These are phyloP conservation scores for Brevipalpus yothersi DNA, from an alignment of 1,140 invertebrate genomes.

Conservation along the genomic window DNA sequence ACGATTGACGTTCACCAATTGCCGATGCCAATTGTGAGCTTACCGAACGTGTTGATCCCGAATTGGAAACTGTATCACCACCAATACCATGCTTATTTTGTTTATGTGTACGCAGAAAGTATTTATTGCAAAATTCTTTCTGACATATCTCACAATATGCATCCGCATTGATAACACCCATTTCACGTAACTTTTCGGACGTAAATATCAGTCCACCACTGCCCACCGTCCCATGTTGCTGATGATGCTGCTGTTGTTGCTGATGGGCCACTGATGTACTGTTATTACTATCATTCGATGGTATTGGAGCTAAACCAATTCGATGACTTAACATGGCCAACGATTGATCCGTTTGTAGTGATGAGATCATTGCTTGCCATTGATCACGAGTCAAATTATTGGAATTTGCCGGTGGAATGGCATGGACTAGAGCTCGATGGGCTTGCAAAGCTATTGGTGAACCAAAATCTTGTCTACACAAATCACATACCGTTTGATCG, in stretches of 20 bases:
- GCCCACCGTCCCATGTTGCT: conserved; percentile 1
- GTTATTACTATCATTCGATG: background rate
- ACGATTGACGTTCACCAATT: background rate
- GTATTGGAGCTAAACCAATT: background rate
- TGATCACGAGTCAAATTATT: conserved; percentile 1
- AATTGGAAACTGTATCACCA: conserved; percentile 1
- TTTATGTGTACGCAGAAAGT: conserved; percentile 30
- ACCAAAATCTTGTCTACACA: conserved; percentile 95
- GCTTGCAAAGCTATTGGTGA: conserved; percentile 78
- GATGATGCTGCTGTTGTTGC: background rate
- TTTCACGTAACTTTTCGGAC: conserved; percentile 38
- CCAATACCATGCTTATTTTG: conserved; percentile 30
- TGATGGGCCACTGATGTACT: background rate
- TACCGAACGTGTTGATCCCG: background rate
- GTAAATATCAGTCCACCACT: conserved; percentile 20
- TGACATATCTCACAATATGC: conserved; percentile 81
- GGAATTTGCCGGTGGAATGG: conserved; percentile 1
- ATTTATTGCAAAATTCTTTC: conserved; percentile 58
- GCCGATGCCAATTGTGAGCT: background rate
- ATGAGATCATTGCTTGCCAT: background rate
- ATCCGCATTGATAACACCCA: conserved; percentile 58
- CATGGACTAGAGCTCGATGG: conserved; percentile 7
- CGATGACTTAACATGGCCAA: background rate
- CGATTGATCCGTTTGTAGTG: background rate
- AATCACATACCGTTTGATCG: conserved; percentile 27